Percentiles rank a stretch among this genome's conserved stretches.
Conservation (phyloP, 2,797 vertebrate species). For the Nothura maculosa region DNA sequence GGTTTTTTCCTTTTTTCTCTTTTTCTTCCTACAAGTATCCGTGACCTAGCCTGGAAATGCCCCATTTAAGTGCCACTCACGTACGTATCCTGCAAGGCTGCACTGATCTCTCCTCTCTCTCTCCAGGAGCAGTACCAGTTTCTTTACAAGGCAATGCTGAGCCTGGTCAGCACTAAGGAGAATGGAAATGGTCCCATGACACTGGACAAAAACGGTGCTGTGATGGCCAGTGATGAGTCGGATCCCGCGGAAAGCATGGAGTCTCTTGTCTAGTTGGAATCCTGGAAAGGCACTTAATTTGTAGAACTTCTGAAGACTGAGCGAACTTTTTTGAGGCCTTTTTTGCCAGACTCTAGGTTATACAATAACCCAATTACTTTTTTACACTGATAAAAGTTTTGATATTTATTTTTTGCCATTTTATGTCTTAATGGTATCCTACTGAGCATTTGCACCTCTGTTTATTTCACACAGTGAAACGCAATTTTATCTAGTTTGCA, state of each 20-base stretch:
- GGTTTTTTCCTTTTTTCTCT: not conserved
- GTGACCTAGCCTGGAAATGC: not conserved
- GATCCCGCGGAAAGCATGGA: slow-evolving; percentile 96
- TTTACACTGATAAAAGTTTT: slow-evolving; percentile 99
- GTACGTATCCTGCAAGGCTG: not conserved
- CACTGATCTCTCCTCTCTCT: slow-evolving; percentile 35
- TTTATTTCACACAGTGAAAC: slow-evolving; percentile 91
- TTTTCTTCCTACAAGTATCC: not conserved
- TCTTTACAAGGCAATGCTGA: slow-evolving; percentile 95
- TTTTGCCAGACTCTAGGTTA: slow-evolving; percentile 99
- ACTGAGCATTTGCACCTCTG: slow-evolving; percentile 95
- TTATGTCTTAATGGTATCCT: slow-evolving; percentile 99
- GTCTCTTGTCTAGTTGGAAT: slow-evolving; percentile 90
- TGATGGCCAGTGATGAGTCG: slow-evolving; percentile 89
- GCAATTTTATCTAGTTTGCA: slow-evolving; percentile 95
- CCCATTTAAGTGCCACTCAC: not conserved
- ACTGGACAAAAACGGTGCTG: slow-evolving; percentile 90
- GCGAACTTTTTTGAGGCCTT: slow-evolving; percentile 98
- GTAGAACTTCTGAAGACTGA: slow-evolving; percentile 93
- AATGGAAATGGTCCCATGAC: slow-evolving; percentile 85
- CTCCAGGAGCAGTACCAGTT: slow-evolving; percentile 95
- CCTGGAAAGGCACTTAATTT: slow-evolving; percentile 88
- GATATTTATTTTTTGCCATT: slow-evolving; percentile 99
- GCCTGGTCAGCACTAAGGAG: slow-evolving; percentile 92
- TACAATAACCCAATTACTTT: slow-evolving; percentile 98